Base-by-base conservation (phyloP, 2,888 invertebrate species). In the Pomacea canaliculata region DNA sequence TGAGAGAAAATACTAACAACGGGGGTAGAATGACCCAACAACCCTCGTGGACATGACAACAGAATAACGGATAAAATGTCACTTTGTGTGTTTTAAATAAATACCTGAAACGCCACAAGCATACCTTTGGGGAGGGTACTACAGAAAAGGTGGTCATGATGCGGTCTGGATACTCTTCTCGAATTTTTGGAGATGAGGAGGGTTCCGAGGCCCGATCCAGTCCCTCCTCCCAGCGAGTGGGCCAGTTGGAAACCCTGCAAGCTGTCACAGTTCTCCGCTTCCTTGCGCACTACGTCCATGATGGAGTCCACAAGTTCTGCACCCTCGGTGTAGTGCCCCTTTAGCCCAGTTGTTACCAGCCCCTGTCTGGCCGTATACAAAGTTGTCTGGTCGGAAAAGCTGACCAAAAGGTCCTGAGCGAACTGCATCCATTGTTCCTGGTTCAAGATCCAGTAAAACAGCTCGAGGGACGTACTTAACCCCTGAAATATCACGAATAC, bases 61-160 rank as follows among this genome's bases (percentile, higher is more conserved):
- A 37, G 37, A 37, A 37, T 37, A 37, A 37, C 37, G 5, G 37
- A 37, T 37, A 37, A 37, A 37, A 13, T 56, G 12, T 56, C 51
- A 56, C 51, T 56, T 10, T 10, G 51, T 56, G 51, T 56, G 16
- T 7, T 56, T 56, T 7, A 56, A 56, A 10, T 16, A 56, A 56
- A 10, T 16, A 56, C 7, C 12, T 10, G 10, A 56, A 56, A 56
- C 16, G 8, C 8, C 8, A 13, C 51, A 16, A 2, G 3, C 51
- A 18, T 71, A 91, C 91, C 93, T 96, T 96, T 19, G 96, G 95
- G 13, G 95, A 96, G 49, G 97, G 91, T 93, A 97, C 94, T 80
- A 98, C 97, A 80, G 96, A 97, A 93, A 96, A 97, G 90, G 97
- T 97, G 93, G 96, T 97, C 97, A 98, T 98, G 88, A 98, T 98